Conservation (phyloP, 2,888 invertebrate species). For the Nyleta sp. region DNA sequence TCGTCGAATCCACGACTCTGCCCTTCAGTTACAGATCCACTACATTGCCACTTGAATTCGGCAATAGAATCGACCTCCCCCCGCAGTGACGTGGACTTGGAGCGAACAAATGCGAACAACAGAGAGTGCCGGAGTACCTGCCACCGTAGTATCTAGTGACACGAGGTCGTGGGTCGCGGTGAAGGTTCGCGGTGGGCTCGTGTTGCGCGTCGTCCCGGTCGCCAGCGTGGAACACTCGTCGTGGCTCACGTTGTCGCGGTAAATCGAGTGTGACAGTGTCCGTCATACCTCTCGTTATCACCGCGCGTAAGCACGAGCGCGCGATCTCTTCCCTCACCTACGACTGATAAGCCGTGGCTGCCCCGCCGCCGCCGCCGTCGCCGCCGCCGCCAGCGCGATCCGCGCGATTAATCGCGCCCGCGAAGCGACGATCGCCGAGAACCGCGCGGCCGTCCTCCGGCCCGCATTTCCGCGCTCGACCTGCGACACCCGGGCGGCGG, state of each 20-base stretch:
- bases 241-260: conserved; percentile 56
- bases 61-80: too few species aligned
- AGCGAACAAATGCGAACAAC: too few species aligned
- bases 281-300: conserved; percentile 63
- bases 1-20: too few species aligned
- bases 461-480: conserved; percentile 32
- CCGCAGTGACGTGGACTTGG: too few species aligned
- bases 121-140: too few species aligned
- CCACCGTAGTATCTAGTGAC: too few species aligned
- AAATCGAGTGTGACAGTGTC: conserved; percentile 52
- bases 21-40: too few species aligned
- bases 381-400: conserved; percentile 18
- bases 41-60: too few species aligned
- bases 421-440: not conserved
- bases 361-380: conserved; percentile 22
- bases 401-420: conserved; percentile 13
- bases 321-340: conserved; percentile 50
- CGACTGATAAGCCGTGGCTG: conserved; percentile 36
- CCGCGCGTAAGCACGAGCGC: conserved; percentile 56
- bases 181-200: too few species aligned
- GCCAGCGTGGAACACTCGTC: conserved; percentile 26
- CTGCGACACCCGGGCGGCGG: conserved; percentile 29
- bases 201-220: not conserved
- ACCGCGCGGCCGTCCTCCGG: conserved; percentile 6
- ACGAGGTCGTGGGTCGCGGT: too few species aligned